These are phyloP conservation scores for Netelia fuscicornis DNA, from an alignment of 2,888 invertebrate genomes.

Conservation along the genomic window DNA sequence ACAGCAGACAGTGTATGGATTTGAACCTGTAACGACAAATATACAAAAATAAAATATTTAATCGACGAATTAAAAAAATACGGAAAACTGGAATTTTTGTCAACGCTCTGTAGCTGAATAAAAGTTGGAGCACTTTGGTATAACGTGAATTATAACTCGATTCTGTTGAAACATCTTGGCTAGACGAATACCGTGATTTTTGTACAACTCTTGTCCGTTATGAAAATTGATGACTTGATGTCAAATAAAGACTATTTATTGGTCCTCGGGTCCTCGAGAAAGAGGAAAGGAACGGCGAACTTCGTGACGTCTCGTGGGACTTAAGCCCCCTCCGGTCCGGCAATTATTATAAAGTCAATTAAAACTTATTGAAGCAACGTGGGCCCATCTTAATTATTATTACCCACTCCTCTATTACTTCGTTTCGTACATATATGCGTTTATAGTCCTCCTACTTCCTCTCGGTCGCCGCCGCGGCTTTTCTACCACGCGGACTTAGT, in stretches of 20 bases:
- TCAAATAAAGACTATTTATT: constrained; percentile 7
- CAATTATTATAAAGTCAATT: constrained; percentile 75
- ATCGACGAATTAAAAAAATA: background rate
- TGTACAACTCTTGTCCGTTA: background rate
- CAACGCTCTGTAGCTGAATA: constrained; percentile 11
- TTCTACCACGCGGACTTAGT: constrained; percentile 70
- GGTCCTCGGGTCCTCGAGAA: background rate
- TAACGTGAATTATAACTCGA: no score
- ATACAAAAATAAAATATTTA: constrained; percentile 46
- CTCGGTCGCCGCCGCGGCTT: constrained; percentile 46
- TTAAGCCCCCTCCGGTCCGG: background rate
- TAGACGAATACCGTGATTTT: background rate
- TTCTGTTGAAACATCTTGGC: no score
- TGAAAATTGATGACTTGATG: background rate
- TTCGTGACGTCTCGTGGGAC: background rate
- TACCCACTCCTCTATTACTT: constrained; percentile 31
- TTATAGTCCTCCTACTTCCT: constrained; percentile 66
- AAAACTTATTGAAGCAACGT: constrained; percentile 67
- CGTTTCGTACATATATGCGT: constrained; percentile 62
- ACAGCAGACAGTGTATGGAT: constrained; percentile 95
- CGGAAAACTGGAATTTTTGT: background rate
- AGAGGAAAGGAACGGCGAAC: background rate
- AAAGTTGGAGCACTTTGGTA: background rate
- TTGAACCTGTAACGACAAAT: constrained; percentile 89
- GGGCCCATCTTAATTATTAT: constrained; percentile 57